Conservation (phyloP, 2,113 vertebrate species). For the Rhadina sibilatrix region DNA sequence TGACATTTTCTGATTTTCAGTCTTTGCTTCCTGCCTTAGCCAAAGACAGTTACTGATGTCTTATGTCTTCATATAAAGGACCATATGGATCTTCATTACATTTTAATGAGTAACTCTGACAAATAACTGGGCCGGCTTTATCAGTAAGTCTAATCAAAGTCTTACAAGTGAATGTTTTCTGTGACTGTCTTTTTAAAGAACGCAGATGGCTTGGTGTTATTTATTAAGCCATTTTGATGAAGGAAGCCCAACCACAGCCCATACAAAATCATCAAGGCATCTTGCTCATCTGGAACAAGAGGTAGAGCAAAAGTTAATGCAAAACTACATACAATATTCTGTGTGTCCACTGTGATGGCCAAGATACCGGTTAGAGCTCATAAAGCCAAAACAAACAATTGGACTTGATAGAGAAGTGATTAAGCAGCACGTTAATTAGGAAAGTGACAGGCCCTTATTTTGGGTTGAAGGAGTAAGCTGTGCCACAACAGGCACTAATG, state of each 20-base stretch:
- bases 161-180: not conserved
- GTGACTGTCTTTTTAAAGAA: not conserved
- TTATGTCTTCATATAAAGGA: not conserved
- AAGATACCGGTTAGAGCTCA: not conserved
- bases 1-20: not conserved
- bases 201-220: slow-evolving; percentile 1
- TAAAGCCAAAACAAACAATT: not conserved
- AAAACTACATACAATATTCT: not conserved
- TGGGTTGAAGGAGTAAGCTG: not conserved
- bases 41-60: not conserved
- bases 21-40: not conserved
- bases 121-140: not conserved
- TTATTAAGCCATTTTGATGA: not conserved
- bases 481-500: not conserved
- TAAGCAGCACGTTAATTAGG: not conserved
- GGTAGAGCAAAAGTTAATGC: not conserved
- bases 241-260: not conserved
- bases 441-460: not conserved
- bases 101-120: not conserved
- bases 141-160: not conserved
- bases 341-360: not conserved
- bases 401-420: not conserved
- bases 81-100: not conserved
- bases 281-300: not conserved
- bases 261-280: not conserved